Base-by-base conservation (phyloP, 2,888 invertebrate genomes). In the Trichogramma evanescens region DNA sequence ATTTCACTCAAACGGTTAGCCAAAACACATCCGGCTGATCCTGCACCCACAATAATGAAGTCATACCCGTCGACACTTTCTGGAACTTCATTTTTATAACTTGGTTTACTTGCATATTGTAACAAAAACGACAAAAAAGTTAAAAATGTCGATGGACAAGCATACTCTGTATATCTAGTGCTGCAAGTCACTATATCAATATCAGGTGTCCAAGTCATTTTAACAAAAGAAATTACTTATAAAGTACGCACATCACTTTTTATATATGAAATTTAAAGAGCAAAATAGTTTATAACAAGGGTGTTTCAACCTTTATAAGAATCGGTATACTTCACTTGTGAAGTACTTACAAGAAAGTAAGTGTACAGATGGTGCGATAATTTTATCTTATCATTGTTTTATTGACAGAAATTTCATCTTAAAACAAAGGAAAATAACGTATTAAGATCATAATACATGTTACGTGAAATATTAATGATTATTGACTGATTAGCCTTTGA, bases 11-110 rank as follows among this genome's bases (percentile, higher is more conserved):
- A 70, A 60, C 83, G 74, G 58, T 74, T 78, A 0, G 83, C 82
- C 2, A 84, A 64, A 0, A 82, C 81, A 0, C 82, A 79, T 3
- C 84, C 84, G 1, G 81, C 82, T 0, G 81, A 79, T 40, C 83
- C 81, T 3, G 72, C 80, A 0, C 81, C 81, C 13, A 78, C 78
- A 5, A 76, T 64, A 5, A 75, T 63, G 46, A 75, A 75, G 56
- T 75, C 74, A 53, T 71, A 76, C 39, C 66, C 63, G 10, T 39
- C 62, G 0, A 63, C 59, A 4, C 61, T 54, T 38, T 55, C 61
- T n/a, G 8, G 9, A 9, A n/a, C 45, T 45, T 45, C 10, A 45
- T n/a, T 45, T 8, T 50, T 8, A 7, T 42, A 38, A 6, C 9
- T 50, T 10, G 48, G 7, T n/a, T 59, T 10, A 38, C 45, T 26